A percentile compares a stretch with the other conserved stretches of the same genome.
Evolutionary conservation across 2,797 vertebrate genomes (phyloP).

Genomic region (Diglossa cyanea): DNA sequence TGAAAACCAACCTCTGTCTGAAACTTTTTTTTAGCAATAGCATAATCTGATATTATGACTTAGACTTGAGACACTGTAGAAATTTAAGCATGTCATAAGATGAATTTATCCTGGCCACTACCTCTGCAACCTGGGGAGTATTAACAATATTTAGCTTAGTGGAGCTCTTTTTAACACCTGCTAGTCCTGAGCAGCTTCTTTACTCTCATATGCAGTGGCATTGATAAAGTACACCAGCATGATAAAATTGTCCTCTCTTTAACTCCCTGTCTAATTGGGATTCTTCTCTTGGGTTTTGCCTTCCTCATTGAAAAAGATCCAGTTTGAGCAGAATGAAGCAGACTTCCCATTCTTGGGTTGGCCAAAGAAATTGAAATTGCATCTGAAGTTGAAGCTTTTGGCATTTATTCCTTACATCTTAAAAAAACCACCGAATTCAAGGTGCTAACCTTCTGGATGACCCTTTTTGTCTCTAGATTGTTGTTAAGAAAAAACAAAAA

Average conservation of each 20-base stretch:
- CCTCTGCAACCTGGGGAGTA: background rate
- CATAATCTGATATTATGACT: background rate
- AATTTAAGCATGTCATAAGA: background rate
- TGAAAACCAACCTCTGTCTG: background rate
- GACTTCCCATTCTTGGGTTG: background rate
- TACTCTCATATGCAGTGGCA: background rate
- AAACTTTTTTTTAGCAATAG: background rate
- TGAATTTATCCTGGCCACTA: background rate
- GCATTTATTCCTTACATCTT: fast-evolving
- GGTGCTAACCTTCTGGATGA: fast-evolving
- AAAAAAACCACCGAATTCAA: background rate
- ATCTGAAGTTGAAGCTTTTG: background rate
- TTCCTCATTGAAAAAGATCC: background rate
- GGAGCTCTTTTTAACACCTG: background rate
- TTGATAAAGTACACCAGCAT: background rate
- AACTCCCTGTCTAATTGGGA: background rate
- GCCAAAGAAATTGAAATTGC: background rate
- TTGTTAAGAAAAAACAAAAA: fast-evolving
- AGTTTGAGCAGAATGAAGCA: background rate
- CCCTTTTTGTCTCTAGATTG: background rate
- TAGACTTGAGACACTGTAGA: background rate
- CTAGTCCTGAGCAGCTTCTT: background rate
- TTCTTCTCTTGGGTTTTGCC: background rate
- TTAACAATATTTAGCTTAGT: background rate
- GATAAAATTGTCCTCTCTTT: background rate